Evolutionary conservation across 35 echinoderm and acorn worm genomes (phyloP).

Genomic region (Apostichopus californicus): DNA sequence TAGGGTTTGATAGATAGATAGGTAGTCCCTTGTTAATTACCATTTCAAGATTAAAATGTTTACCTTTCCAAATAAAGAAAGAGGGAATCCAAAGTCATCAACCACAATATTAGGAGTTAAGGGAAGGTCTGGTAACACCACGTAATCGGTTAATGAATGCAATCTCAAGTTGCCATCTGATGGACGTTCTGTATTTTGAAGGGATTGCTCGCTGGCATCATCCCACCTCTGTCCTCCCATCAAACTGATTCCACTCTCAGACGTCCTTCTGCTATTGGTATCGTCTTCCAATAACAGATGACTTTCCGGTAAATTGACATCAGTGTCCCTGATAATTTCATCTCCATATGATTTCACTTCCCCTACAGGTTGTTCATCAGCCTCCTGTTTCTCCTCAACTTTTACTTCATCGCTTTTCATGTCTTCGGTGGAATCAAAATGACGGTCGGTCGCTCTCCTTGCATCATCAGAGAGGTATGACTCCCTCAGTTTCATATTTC

Average conservation of each 20-base stretch:
- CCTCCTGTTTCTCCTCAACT: not conserved
- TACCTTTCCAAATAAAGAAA: constrained; percentile 99
- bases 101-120: constrained; percentile 35
- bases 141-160: constrained; percentile 63
- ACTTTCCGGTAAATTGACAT: not conserved
- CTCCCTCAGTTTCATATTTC: not conserved
- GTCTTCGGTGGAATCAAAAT: not conserved
- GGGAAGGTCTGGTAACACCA: constrained; percentile 74
- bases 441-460: not conserved
- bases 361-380: not conserved
- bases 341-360: not conserved
- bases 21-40: not conserved
- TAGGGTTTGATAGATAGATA: not conserved
- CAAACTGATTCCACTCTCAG: constrained; percentile 34
- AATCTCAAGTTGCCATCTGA: not conserved
- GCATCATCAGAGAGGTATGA: not conserved
- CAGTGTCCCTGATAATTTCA: not conserved
- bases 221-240: constrained; percentile 33
- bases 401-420: not conserved
- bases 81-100: constrained; percentile 94
- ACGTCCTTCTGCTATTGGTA: not conserved
- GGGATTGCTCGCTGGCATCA: constrained; percentile 2
- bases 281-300: constrained; percentile 23
- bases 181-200: not conserved
- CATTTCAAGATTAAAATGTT: not conserved